Base-by-base conservation (phyloP, 2,113 vertebrate genomes). In the Phyllostomus hastatus region DNA sequence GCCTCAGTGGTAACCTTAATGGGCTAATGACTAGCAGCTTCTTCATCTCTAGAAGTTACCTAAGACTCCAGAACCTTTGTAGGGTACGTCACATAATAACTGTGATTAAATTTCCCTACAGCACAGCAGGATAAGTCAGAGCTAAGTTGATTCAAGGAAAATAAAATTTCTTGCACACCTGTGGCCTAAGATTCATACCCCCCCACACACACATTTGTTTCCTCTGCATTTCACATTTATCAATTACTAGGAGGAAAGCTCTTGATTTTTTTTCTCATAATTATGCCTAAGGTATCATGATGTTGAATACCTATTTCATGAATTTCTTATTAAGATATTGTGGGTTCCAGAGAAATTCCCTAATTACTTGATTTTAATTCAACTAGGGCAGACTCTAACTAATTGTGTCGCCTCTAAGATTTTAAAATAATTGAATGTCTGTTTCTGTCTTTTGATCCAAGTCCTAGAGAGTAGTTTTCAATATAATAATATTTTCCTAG, bases 401-500 rank as follows among this genome's bases (percentile, higher is more conserved):
- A 96, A 97, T 89, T 94, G 88, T 86, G 48, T 76, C 38, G 1
- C 86, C 75, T 76, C 75, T 94, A 96, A 95, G 91, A 97, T 95
- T 93, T 90, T 57, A 70, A 91, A 95, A 95, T 96, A 97, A 97
- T 96, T 96, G 90, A 96, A 94, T 96, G 69, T 95, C 86, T 90
- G 28, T 90, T 95, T 96, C 85, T 92, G 67, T 87, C 91, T 96
- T 97, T 97, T 98, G 96, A 97, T 97, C 89, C 89, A 94, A 93
- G 83, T 95, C 90, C 86, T 97, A 93, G 86, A 54, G 86, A 96
- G 76, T 52, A 88, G 91, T 92, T 94, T 85, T 97, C 54, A 64
- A 91, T 94, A 85, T 95, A 97, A 97, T 95, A 96, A 93, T 95
- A 95, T 90, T 66, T 98, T 97, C 70, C 82, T 97, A 73, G 66